Conservation (phyloP, 2,888 invertebrate genomes). For the Chrysomela aeneicollis region DNA sequence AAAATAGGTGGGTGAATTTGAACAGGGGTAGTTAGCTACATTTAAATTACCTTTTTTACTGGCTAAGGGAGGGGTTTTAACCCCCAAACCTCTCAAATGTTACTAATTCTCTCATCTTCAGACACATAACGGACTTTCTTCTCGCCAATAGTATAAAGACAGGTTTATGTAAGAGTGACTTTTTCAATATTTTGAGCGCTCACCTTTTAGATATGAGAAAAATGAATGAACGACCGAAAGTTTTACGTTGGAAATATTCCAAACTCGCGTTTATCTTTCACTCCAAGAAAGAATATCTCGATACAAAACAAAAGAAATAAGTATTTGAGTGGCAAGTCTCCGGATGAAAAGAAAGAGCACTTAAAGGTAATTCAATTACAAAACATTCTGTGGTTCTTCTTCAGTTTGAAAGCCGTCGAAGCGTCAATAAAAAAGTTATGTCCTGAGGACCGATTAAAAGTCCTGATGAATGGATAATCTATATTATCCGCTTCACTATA, state of each 20-base stretch:
- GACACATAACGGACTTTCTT: too few species aligned
- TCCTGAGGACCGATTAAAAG: neutral
- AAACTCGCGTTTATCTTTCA: slow-evolving; percentile 42
- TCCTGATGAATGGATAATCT: neutral
- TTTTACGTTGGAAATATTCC: slow-evolving; percentile 37
- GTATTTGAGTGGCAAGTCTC: slow-evolving; percentile 50
- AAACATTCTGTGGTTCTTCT: slow-evolving; percentile 51
- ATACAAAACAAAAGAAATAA: slow-evolving; percentile 50
- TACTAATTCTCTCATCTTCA: too few species aligned
- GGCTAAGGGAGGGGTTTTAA: too few species aligned
- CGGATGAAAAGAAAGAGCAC: slow-evolving; percentile 55
- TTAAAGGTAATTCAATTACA: slow-evolving; percentile 53
- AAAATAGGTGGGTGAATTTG: too few species aligned
- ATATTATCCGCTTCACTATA: neutral
- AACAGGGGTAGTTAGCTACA: too few species aligned
- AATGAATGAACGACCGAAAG: slow-evolving; percentile 30
- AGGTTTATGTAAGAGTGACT: too few species aligned
- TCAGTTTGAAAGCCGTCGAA: slow-evolving; percentile 47
- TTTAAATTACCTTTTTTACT: too few species aligned
- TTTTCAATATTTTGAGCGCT: too few species aligned
- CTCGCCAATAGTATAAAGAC: too few species aligned
- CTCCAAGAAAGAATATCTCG: slow-evolving; percentile 43
- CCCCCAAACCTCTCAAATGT: too few species aligned
- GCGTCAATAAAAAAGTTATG: slow-evolving; percentile 39
- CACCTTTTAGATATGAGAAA: neutral